Evolutionary conservation across 2,888 invertebrate species (phyloP).

Genomic region (Lasius fuliginosus): DNA sequence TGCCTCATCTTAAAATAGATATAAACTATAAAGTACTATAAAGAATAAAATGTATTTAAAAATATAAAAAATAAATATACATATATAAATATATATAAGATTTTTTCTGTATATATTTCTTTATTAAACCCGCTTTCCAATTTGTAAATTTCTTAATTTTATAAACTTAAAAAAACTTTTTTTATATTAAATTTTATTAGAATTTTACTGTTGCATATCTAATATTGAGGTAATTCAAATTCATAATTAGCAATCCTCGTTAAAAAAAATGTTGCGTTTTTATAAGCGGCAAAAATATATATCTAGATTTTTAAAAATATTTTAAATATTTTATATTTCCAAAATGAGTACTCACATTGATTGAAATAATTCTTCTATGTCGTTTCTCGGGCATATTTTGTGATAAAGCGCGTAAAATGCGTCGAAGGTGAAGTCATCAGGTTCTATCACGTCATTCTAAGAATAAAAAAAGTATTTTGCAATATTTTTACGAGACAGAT

Average conservation of each 20-base stretch:
- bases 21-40: background rate
- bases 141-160: background rate
- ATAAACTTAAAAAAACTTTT: background rate
- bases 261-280: background rate
- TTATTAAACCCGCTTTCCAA: background rate
- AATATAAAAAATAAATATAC: background rate
- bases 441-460: slow-evolving; percentile 97
- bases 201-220: background rate
- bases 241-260: background rate
- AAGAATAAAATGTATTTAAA: background rate
- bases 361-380: slow-evolving; percentile 99
- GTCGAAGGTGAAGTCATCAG: slow-evolving; percentile 98
- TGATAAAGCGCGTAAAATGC: slow-evolving; percentile 99
- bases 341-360: slow-evolving; percentile 92
- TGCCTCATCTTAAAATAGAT: background rate
- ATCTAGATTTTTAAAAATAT: background rate
- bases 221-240: slow-evolving; percentile 6
- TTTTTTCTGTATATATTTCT: background rate
- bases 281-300: background rate
- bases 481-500: background rate
- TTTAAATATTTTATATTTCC: background rate
- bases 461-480: background rate
- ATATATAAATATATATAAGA: background rate
- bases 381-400: slow-evolving; percentile 99
- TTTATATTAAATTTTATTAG: background rate